Conservation (phyloP, 1,140 invertebrate genomes). For the Leptopilina boulardi region DNA sequence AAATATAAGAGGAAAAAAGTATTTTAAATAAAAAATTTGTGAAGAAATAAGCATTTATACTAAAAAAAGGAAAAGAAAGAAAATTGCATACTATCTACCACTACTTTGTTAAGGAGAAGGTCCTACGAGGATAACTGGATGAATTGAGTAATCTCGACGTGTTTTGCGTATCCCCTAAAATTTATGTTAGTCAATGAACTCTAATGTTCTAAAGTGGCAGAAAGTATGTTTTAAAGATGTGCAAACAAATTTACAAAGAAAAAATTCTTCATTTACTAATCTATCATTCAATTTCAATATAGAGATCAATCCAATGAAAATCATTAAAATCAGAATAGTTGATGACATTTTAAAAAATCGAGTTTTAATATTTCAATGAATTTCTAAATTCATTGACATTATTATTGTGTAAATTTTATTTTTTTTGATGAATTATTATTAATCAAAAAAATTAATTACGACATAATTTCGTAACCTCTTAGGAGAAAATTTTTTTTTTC, state of each 20-base stretch:
- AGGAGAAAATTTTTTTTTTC: too few species aligned
- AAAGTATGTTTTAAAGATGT: constrained; percentile 6
- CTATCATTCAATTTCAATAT: too few species aligned
- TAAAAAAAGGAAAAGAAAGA: background rate
- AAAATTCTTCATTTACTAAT: background rate
- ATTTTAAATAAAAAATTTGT: constrained; percentile 25
- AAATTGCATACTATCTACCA: constrained; percentile 21
- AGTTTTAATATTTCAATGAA: too few species aligned
- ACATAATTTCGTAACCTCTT: too few species aligned
- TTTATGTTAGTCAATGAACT: constrained; percentile 55
- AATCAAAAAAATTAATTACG: too few species aligned
- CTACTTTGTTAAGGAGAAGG: constrained; percentile 58
- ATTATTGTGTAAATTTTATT: too few species aligned
- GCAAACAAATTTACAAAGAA: constrained; percentile 31
- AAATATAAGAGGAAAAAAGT: constrained; percentile 19
- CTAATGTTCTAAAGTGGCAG: constrained; percentile 22
- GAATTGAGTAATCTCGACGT: constrained; percentile 64
- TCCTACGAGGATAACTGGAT: constrained; percentile 65
- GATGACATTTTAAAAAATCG: too few species aligned
- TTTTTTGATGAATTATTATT: too few species aligned
- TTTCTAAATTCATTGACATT: too few species aligned
- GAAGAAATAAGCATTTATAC: constrained; percentile 31
- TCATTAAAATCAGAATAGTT: too few species aligned
- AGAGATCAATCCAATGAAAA: too few species aligned
- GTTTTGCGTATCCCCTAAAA: constrained; percentile 68